Conservation (phyloP, 2,113 vertebrate genomes). For the Fregetta grallaria region DNA sequence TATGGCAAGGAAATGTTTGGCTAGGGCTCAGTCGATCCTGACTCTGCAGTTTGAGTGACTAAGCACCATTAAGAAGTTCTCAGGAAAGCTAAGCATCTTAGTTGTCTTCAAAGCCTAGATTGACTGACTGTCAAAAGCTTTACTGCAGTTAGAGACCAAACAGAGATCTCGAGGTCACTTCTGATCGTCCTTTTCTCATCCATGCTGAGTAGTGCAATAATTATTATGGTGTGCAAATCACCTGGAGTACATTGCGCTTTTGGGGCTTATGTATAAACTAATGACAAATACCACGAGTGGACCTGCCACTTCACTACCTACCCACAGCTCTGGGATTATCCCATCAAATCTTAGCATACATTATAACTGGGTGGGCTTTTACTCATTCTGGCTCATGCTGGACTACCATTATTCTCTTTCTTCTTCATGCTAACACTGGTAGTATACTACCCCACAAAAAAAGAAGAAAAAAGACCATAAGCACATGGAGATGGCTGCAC, state of each 20-base stretch:
- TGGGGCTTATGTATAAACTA: background rate
- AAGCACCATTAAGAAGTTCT: constrained; percentile 43
- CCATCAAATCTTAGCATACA: background rate
- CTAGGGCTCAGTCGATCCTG: background rate
- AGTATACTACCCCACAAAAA: background rate
- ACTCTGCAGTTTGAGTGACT: constrained; percentile 48
- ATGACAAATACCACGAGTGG: background rate
- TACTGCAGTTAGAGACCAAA: background rate
- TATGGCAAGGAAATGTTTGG: constrained; percentile 25
- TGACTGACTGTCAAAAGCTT: constrained; percentile 21
- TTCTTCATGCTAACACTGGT: background rate
- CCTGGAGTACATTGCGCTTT: background rate
- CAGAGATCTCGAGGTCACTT: background rate
- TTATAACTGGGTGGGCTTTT: background rate
- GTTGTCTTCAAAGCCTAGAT: constrained; percentile 5
- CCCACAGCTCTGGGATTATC: background rate
- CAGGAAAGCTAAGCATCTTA: background rate
- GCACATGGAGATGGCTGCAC: background rate
- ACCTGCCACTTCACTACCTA: background rate
- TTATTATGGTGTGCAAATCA: background rate
- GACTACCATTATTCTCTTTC: background rate
- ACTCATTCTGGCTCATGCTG: background rate
- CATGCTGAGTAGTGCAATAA: background rate
- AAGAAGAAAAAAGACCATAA: background rate
- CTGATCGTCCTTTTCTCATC: background rate